Conservation (phyloP, 2,888 invertebrate genomes). For the Drosophila prostipennis region DNA sequence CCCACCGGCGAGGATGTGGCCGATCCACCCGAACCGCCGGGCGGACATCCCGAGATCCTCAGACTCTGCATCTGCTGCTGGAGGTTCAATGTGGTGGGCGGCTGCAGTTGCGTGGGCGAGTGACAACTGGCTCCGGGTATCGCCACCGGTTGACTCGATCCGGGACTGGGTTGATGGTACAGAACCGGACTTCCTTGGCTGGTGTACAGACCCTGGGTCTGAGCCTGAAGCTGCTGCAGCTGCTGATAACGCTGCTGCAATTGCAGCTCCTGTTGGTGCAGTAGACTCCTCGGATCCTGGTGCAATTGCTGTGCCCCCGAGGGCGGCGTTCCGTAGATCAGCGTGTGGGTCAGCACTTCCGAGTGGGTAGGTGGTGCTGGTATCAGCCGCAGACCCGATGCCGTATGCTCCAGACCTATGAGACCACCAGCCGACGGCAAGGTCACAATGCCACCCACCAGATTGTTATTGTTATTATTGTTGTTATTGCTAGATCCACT, state of each 20-base stretch:
- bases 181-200: constrained; percentile 64
- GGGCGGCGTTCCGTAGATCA: constrained; percentile 83
- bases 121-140: constrained; percentile 61
- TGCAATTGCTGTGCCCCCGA: constrained; percentile 76
- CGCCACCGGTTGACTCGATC: constrained; percentile 61
- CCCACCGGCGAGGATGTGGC: constrained; percentile 69
- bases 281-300: constrained; percentile 80
- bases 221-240: constrained; percentile 82
- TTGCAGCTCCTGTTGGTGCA: constrained; percentile 83
- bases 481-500: constrained; percentile 20
- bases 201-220: constrained; percentile 81
- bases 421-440: constrained; percentile 60
- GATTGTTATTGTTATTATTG: constrained; percentile 32
- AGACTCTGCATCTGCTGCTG: constrained; percentile 82
- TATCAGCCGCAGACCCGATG: constrained; percentile 61
- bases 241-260: constrained; percentile 83
- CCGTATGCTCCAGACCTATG: constrained; percentile 66
- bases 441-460: constrained; percentile 57
- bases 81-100: constrained; percentile 23
- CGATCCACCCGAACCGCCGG: constrained; percentile 62
- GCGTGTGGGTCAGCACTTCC: constrained; percentile 82
- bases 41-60: constrained; percentile 67
- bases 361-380: constrained; percentile 57
- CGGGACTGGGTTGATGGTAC: constrained; percentile 51
- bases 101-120: constrained; percentile 52